Base-by-base conservation (phyloP, 2,888 invertebrate genomes). In the Volucella inanis region DNA sequence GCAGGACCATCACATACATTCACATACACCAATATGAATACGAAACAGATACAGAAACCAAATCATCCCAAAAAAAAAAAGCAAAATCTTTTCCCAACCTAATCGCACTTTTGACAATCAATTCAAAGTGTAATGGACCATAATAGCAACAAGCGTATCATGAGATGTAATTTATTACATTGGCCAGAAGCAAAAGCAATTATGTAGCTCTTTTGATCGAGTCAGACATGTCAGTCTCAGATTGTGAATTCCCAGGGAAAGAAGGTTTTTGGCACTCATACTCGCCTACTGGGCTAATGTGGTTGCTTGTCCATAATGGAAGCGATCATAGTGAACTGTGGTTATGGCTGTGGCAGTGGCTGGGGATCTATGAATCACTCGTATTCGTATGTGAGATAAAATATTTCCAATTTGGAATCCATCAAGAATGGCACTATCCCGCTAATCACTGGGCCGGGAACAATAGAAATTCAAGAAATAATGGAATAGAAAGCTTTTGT, bases 61-160 rank as follows among this genome's bases (percentile, higher is more conserved):
- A 80, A 71, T 76, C 84, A 75, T 80, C 84, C 71, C 67, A 67
- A 76, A 72, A 68, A 72, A 68, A 72, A 14, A 50, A 76, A 76
- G 76, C 14, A 8, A 38, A 52, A 52, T 65, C 39, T 65, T 54
- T 65, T 59, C 67, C 62, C 59, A 83, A 81, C 67, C 85, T 81
- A 85, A 85, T 85, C 81, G 85, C 76, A 85, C 85, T 85, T 81
- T 85, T 85, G 85, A 85, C 85, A 85, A 85, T 81, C 85, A 85
- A 85, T 85, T 85, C 81, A 81, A 85, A 81, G 47, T 76, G 77
- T 85, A 85, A 85, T 85, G 85, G 85, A 52, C 81, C 77, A 81
- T 85, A 85, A 85, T 85, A 76, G 85, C 81, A 85, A 85, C 67
- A 85, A 85, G 85, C 85, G 68, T 85, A 85, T 85, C 85, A 85